Conservation (phyloP, 2,113 vertebrate genomes). For the Coptodon rendalli region DNA sequence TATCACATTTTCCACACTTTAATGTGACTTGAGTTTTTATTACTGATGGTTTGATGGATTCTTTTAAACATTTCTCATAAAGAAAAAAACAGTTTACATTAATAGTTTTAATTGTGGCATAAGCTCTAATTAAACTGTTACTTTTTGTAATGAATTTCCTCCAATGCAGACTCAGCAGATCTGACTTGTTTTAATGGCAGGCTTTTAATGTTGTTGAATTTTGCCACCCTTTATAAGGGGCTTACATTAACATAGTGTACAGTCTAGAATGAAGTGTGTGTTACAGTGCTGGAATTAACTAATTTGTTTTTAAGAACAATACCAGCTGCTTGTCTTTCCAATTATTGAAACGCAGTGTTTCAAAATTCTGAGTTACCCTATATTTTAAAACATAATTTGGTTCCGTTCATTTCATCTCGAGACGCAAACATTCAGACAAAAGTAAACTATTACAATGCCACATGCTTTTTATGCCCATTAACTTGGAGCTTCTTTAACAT, state of each 20-base stretch:
- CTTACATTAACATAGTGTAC: neutral
- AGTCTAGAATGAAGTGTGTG: neutral
- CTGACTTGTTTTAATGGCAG: neutral
- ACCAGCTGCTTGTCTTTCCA: neutral
- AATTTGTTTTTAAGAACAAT: neutral
- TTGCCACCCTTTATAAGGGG: neutral
- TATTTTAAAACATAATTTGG: neutral
- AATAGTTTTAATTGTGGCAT: neutral
- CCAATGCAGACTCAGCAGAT: neutral
- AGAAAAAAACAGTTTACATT: neutral
- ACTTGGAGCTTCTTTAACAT: neutral
- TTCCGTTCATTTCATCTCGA: neutral
- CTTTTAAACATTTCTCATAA: neutral
- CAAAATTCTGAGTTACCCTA: neutral
- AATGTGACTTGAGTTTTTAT: neutral
- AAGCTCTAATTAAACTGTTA: neutral
- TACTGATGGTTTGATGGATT: neutral
- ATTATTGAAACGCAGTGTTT: neutral
- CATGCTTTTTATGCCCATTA: neutral
- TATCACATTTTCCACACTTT: neutral
- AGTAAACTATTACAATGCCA: neutral
- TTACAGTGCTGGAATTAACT: neutral
- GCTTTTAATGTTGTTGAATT: neutral
- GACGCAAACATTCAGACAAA: neutral
- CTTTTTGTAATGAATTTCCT: neutral